Percentiles rank a stretch among this genome's conserved stretches.
Conservation (phyloP, 2,888 invertebrate genomes). For the Pedicia rivosa region DNA sequence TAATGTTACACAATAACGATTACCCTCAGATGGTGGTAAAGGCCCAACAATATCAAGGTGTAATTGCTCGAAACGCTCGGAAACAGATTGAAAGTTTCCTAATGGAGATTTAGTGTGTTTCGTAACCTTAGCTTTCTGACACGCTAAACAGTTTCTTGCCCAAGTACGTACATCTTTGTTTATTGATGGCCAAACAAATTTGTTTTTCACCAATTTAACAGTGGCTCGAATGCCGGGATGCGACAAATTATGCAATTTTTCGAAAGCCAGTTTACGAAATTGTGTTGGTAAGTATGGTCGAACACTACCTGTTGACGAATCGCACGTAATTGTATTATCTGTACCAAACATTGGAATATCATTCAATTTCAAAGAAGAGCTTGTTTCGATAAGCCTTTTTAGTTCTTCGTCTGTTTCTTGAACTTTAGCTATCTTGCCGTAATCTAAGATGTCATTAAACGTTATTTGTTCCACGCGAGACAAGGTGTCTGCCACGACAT, state of each 20-base stretch:
- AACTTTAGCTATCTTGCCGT: too few species aligned
- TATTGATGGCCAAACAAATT: conserved; percentile 17
- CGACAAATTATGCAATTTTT: conserved; percentile 12
- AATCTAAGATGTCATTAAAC: too few species aligned
- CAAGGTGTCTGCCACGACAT: too few species aligned
- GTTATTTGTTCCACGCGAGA: too few species aligned
- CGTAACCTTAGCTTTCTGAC: conserved; percentile 15
- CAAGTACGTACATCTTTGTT: conserved; percentile 10
- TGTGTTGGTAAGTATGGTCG: too few species aligned
- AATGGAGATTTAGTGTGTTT: conserved; percentile 12
- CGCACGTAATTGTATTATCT: too few species aligned
- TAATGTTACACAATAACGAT: conserved; percentile 3
- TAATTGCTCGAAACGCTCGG: background rate
- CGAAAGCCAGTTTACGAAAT: too few species aligned
- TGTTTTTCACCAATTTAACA: conserved; percentile 10
- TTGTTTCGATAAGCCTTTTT: too few species aligned
- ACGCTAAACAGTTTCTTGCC: conserved; percentile 11
- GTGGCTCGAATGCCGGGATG: conserved; percentile 14
- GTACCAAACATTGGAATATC: too few species aligned
- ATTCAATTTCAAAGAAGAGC: too few species aligned
- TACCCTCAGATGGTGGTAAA: background rate
- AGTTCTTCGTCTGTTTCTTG: too few species aligned
- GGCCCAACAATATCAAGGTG: conserved; percentile 9
- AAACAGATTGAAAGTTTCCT: conserved; percentile 2
- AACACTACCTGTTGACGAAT: too few species aligned